Percentiles rank a stretch among this genome's conserved stretches.
Evolutionary conservation across 2,113 vertebrate genomes (phyloP).

Genomic region (Neofelis nebulosa): DNA sequence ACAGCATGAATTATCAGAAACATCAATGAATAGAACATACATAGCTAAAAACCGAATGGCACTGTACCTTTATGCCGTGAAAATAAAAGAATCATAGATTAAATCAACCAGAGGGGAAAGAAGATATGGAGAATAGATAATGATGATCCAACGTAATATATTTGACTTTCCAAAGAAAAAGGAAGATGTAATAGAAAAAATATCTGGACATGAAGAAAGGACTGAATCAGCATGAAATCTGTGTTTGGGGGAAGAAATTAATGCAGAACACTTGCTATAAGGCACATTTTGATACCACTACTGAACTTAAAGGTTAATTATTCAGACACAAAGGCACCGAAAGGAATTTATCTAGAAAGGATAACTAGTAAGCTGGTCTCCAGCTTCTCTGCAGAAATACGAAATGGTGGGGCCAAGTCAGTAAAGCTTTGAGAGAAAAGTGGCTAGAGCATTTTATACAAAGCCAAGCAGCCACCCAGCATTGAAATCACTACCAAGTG

Average conservation of each 20-base stretch:
- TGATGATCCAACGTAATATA: background rate
- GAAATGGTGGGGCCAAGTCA: background rate
- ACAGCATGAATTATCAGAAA: background rate
- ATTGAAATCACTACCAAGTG: background rate
- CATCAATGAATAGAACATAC: background rate
- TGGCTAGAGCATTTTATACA: background rate
- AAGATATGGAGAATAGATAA: background rate
- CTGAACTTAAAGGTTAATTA: background rate
- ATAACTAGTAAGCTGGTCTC: background rate
- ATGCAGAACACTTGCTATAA: background rate
- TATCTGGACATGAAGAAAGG: background rate
- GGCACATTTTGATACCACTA: background rate
- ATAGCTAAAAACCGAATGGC: background rate
- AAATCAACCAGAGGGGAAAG: background rate
- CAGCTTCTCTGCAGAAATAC: background rate
- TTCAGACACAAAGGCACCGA: background rate
- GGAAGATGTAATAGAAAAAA: background rate
- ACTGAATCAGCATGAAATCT: background rate
- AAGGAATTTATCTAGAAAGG: background rate
- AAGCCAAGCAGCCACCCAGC: background rate
- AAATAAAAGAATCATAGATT: background rate
- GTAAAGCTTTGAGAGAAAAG: background rate
- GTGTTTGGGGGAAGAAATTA: background rate
- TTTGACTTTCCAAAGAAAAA: slow-evolving; percentile 14
- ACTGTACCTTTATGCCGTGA: background rate